Evolutionary conservation across 2,888 invertebrate species (phyloP).

Genomic region (Drosophila parthenogenetica): DNA sequence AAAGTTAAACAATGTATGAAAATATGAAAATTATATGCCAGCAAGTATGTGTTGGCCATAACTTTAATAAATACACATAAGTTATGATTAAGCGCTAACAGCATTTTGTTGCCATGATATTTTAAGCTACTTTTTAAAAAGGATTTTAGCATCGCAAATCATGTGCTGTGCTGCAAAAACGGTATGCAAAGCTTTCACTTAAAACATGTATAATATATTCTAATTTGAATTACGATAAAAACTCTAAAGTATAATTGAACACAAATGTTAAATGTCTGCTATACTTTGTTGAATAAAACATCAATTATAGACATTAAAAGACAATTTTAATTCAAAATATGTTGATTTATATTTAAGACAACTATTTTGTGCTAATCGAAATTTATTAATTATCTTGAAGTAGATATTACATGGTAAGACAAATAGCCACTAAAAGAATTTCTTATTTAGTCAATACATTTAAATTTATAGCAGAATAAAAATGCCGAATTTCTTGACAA

Average conservation of each 20-base stretch:
- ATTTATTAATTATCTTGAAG: no score
- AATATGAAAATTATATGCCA: constrained; percentile 77
- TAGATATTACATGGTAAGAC: no score
- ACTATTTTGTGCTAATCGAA: no score
- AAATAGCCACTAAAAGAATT: not conserved
- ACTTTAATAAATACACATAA: constrained; percentile 70
- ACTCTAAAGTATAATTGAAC: no score
- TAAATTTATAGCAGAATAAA: constrained; percentile 20
- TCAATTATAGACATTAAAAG: no score
- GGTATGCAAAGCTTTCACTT: not conserved
- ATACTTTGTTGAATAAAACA: no score
- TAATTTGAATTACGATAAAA: no score
- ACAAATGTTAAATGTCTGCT: no score
- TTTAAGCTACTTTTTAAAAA: constrained; percentile 12
- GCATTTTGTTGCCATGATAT: constrained; percentile 2
- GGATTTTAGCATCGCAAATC: constrained; percentile 1
- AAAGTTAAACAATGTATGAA: constrained; percentile 76
- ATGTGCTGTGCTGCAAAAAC: not conserved
- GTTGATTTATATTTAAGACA: no score
- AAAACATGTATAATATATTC: not conserved
- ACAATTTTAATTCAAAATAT: no score
- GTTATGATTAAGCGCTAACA: constrained; percentile 53
- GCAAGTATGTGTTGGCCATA: constrained; percentile 76
- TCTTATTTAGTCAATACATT: constrained; percentile 14
- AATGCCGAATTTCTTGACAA: constrained; percentile 24